A percentile compares a stretch with the other conserved stretches of the same genome.
Conservation (phyloP, 2,888 invertebrate species). For the Mylabris sibirica region DNA sequence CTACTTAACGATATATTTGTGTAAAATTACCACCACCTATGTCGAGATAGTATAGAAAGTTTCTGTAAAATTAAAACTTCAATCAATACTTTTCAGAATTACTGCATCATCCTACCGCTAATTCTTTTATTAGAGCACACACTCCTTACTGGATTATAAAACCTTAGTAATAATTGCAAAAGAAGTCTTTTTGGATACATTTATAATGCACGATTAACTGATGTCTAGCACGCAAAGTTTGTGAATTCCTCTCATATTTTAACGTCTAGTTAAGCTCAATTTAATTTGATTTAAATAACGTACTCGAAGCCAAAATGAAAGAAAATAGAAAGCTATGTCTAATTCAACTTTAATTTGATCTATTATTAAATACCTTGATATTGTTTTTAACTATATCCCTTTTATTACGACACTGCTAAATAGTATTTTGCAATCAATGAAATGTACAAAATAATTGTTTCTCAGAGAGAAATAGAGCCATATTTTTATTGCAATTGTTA, state of each 20-base stretch:
- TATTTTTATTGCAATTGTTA: neutral
- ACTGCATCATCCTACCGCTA: neutral
- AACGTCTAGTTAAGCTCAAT: neutral
- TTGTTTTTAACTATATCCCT: too few species aligned
- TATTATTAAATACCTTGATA: too few species aligned
- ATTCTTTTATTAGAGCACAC: neutral
- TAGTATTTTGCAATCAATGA: neutral
- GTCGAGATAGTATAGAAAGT: neutral
- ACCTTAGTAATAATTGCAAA: neutral
- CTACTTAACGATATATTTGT: neutral
- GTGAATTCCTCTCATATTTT: neutral
- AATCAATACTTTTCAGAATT: constrained; percentile 1
- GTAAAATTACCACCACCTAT: neutral
- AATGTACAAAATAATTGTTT: too few species aligned
- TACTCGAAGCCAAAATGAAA: neutral
- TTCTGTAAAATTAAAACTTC: neutral
- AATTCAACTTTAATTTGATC: neutral
- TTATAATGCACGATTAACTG: neutral
- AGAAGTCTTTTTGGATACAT: too few species aligned
- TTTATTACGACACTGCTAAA: neutral
- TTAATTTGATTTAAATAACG: neutral
- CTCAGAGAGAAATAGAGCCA: neutral
- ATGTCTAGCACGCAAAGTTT: neutral
- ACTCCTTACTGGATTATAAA: neutral
- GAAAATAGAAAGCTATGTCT: too few species aligned